phyloP scores from a whole-genome alignment of 2,113 vertebrate genomes.

The Heliornis fulica region DNA sequence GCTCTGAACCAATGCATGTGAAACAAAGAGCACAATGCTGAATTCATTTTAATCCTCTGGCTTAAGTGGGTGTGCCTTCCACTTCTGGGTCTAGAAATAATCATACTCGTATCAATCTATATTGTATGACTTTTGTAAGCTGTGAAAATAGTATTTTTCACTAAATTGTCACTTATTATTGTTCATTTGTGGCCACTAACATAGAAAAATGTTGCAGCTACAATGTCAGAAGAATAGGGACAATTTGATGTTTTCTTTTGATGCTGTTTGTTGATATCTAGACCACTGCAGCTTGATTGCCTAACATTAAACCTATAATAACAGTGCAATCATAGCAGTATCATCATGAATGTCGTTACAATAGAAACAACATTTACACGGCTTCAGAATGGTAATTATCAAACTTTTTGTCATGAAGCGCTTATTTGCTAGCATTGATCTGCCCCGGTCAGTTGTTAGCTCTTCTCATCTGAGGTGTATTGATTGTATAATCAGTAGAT shows the following conservation, averaged over 20 bases:
- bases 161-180: constrained; percentile 93
- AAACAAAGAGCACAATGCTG: constrained; percentile 70
- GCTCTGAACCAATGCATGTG: constrained; percentile 58
- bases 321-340: constrained; percentile 99
- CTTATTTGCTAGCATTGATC: constrained; percentile 99
- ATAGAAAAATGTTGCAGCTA: constrained; percentile 85
- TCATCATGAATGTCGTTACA: constrained; percentile 90
- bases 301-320: constrained; percentile 99
- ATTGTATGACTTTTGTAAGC: constrained; percentile 82
- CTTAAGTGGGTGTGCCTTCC: constrained; percentile 72
- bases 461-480: constrained; percentile 98
- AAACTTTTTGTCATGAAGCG: constrained; percentile 95
- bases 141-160: constrained; percentile 86
- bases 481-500: constrained; percentile 99
- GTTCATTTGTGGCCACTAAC: constrained; percentile 89
- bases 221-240: constrained; percentile 97
- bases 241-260: constrained; percentile 95
- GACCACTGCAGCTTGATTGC: constrained; percentile 99
- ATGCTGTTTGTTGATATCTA: constrained; percentile 99
- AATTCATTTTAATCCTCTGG: constrained; percentile 78
- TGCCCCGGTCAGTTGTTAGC: constrained; percentile 97
- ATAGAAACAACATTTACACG: constrained; percentile 88
- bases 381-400: constrained; percentile 95
- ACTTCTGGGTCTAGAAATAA: constrained; percentile 75
- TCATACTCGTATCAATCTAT: constrained; percentile 85